These are phyloP conservation scores for Zoanthus sociatus DNA, from an alignment of 92 coral and sea anemone species.

Conservation along the genomic window DNA sequence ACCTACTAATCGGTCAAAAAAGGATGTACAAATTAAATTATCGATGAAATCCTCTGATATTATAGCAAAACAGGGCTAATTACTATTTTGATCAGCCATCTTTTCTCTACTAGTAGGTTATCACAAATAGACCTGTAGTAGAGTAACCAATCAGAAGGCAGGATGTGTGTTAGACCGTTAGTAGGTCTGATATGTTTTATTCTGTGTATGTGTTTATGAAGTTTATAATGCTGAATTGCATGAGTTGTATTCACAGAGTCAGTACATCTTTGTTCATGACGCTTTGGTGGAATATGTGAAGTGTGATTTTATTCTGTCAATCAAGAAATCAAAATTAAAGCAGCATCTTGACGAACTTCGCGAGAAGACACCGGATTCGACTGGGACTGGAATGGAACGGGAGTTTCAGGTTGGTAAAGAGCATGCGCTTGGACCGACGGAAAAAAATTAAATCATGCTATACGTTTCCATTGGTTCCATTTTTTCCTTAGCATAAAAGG, in stretches of 20 bases:
- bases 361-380: conserved; percentile 39
- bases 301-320: conserved; percentile 70
- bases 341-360: conserved; percentile 70
- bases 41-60: too few relatives aligned
- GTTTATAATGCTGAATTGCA: neutral
- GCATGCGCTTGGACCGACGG: neutral
- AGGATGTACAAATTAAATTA: too few relatives aligned
- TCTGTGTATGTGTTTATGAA: neutral
- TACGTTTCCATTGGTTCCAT: too few relatives aligned
- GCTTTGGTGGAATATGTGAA: conserved; percentile 78
- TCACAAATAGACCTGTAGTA: too few relatives aligned
- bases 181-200: neutral
- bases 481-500: too few relatives aligned
- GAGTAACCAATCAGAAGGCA: too few relatives aligned
- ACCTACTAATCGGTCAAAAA: too few relatives aligned
- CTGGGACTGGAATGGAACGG: conserved; percentile 59
- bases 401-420: conserved; percentile 80
- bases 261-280: conserved; percentile 93
- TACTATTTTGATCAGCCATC: too few relatives aligned
- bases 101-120: too few relatives aligned
- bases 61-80: too few relatives aligned
- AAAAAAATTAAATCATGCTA: too few relatives aligned
- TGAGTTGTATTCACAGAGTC: conserved; percentile 69
- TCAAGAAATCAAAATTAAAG: conserved; percentile 75
- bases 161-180: too few relatives aligned